Evolutionary conservation across 2,113 vertebrate species (phyloP), one percentile per base, ranked within the genome.

Genomic region (Eudyptes chrysolophus): DNA sequence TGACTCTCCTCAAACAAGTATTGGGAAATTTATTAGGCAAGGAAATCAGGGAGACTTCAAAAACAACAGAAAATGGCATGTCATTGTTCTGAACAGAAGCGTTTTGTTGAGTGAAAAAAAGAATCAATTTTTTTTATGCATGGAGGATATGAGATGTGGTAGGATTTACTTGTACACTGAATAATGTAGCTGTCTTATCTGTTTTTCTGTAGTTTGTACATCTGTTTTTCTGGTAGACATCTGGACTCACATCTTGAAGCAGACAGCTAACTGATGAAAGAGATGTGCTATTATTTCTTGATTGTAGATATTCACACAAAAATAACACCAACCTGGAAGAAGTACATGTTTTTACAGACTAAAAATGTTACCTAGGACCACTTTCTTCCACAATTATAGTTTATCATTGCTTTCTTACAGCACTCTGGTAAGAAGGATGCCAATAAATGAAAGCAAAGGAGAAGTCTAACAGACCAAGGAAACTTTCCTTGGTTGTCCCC

Each of bases 151-250:
- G 5, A 22, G 24, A 16, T 34, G 16, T 49, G 66, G 44, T 3
- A 57, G 52, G 74, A 84, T 94, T 88, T 90, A 60, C 30, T 68
- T 48, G 40, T 7, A 34, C 17, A 30, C 18, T 30, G 54, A 84
- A 48, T 93, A 79, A 75, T 24, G 51, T 51, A 44, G 30, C 62
- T 91, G 64, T 42, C 48, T 75, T 78, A 49, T 78, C 57, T 84
- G 70, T 2, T 81, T 84, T 64, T 79, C 13, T 69, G 76, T 26
- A 75, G 80, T 26, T 54, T 52, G 34, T 82, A 65, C 83, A 96
- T 95, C 89, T 96, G 90, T 96, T 94, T 96, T 96, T 48, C 82
- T 84, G 36, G 36, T 30, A 71, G 51, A 78, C 93, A 97, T 80
- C 82, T 92, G 94, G 84, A 54, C 76, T 90, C 64, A 1, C 84